Percentiles rank a stretch among this genome's conserved stretches.
phyloP scores from a whole-genome alignment of 2,888 invertebrate genomes.

The Nomada ruficornis region DNA sequence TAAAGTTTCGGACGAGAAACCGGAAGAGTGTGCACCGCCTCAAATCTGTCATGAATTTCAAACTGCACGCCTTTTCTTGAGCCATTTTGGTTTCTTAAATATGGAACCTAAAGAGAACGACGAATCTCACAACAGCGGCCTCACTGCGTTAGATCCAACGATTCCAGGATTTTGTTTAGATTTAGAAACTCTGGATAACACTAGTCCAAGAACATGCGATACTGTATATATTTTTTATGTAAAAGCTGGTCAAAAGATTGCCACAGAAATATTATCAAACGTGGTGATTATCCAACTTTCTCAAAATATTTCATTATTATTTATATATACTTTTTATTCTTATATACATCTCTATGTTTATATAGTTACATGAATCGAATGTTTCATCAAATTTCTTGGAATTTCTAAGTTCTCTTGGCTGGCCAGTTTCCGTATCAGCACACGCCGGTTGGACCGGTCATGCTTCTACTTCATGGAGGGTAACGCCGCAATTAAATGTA shows the following conservation, averaged over 20 bases:
- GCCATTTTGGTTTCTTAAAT: constrained; percentile 96
- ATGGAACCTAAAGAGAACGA: constrained; percentile 78
- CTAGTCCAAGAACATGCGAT: constrained; percentile 94
- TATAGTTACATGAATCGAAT: constrained; percentile 82
- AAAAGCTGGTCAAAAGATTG: constrained; percentile 92
- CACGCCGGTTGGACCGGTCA: constrained; percentile 99
- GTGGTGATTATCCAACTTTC: constrained; percentile 84
- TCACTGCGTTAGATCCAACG: constrained; percentile 90
- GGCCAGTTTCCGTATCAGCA: constrained; percentile 92
- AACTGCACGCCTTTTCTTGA: constrained; percentile 96
- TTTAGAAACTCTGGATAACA: constrained; percentile 92
- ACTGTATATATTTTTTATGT: constrained; percentile 98
- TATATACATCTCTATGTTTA: constrained; percentile 10
- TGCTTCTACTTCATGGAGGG: constrained; percentile 93
- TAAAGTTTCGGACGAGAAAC: constrained; percentile 83
- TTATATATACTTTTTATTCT: background rate
- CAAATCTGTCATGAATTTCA: constrained; percentile 96
- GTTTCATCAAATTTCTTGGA: constrained; percentile 86
- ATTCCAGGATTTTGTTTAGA: constrained; percentile 91
- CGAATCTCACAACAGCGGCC: constrained; percentile 84
- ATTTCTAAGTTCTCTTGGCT: constrained; percentile 90
- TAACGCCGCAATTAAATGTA: constrained; percentile 72
- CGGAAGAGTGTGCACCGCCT: constrained; percentile 92
- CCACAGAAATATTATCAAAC: constrained; percentile 93
- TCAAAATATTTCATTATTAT: background rate